Conservation (phyloP, 2,113 vertebrate genomes). For the Coturnix japonica region DNA sequence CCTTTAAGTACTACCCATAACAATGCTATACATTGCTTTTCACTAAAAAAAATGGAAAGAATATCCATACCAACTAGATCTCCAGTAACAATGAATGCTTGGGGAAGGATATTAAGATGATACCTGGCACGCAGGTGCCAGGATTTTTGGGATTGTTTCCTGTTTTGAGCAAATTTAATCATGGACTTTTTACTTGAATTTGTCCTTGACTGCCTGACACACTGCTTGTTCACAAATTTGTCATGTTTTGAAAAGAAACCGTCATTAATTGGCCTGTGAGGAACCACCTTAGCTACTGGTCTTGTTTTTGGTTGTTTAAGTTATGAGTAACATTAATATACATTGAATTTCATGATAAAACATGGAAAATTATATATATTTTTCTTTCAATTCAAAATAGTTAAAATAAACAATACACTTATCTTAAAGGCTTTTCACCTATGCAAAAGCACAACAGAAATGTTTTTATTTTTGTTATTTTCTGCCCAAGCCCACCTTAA, state of each 20-base stretch:
- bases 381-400: background rate
- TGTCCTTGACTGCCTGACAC: background rate
- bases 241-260: background rate
- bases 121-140: background rate
- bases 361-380: background rate
- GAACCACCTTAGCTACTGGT: background rate
- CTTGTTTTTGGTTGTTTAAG: background rate
- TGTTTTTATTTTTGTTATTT: background rate
- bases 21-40: background rate
- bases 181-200: fast-evolving
- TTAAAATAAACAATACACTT: background rate
- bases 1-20: background rate
- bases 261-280: background rate
- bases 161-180: background rate
- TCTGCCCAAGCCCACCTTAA: background rate
- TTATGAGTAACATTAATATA: background rate
- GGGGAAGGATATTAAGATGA: background rate
- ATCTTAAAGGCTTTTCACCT: background rate
- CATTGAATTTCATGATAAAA: background rate
- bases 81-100: background rate
- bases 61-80: background rate
- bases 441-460: background rate
- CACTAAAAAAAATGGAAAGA: background rate
- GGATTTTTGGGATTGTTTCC: background rate
- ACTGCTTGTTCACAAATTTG: background rate